phyloP scores from a whole-genome alignment of 2,113 vertebrate genomes.

The Bombycilla garrulus region DNA sequence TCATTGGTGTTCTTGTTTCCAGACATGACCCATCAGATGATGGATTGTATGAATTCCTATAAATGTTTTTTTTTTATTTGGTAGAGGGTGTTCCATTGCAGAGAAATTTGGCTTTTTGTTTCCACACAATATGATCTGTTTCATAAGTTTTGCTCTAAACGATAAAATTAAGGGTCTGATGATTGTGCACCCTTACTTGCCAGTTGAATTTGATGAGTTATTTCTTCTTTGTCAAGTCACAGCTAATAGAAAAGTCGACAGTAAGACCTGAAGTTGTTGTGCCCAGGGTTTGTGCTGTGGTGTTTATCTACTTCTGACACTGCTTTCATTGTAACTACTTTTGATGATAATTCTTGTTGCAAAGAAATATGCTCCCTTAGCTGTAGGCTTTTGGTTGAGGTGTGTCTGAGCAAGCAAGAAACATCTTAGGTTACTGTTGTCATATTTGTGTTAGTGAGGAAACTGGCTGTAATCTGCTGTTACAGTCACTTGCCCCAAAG shows the following conservation, averaged over 20 bases:
- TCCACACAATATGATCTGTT: not conserved
- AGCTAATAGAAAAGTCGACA: not conserved
- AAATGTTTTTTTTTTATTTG: not conserved
- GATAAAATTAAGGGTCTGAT: not conserved
- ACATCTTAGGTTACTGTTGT: not conserved
- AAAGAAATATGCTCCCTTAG: accelerated
- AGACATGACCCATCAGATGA: not conserved
- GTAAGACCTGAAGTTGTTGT: not conserved
- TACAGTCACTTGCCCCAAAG: not conserved
- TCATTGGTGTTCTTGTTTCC: not conserved
- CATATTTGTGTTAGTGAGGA: not conserved
- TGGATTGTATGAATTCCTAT: not conserved
- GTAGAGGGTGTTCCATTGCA: not conserved
- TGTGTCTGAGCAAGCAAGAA: not conserved
- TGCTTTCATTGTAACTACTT: not conserved
- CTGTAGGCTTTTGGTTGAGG: not conserved
- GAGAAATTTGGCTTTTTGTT: not conserved
- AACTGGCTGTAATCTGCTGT: not conserved
- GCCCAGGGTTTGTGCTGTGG: not conserved
- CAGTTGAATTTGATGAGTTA: not conserved
- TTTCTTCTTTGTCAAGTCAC: not conserved
- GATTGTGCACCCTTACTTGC: not conserved
- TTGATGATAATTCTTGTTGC: not conserved
- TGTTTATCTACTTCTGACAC: not conserved
- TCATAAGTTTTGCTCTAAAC: not conserved